Conservation (phyloP, 1,140 invertebrate species). For the Calliopsis andreniformis region DNA sequence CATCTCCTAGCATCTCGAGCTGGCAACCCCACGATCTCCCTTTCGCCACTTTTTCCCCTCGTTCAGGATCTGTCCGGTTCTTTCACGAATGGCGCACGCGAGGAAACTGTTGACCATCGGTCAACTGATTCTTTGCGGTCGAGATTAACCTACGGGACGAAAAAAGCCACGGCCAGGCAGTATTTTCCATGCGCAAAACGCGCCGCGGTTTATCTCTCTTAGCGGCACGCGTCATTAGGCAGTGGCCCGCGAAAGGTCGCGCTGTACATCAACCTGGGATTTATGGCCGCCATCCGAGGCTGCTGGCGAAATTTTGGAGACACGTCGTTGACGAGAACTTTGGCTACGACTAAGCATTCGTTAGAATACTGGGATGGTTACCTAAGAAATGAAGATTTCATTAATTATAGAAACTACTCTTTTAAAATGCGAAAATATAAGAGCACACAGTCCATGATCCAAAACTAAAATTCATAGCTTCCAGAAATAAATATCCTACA, state of each 20-base stretch:
- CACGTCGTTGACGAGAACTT: neutral
- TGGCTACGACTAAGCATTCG: too few relatives aligned
- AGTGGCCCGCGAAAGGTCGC: conserved; percentile 4
- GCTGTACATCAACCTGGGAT: neutral
- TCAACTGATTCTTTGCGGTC: conserved; percentile 18
- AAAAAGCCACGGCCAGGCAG: conserved; percentile 4
- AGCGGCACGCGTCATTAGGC: conserved; percentile 39
- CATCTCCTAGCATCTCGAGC: too few relatives aligned
- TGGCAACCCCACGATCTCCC: too few relatives aligned
- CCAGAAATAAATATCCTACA: too few relatives aligned
- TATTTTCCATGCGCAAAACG: conserved; percentile 14
- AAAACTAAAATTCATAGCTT: too few relatives aligned
- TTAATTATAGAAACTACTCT: too few relatives aligned
- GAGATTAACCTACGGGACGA: conserved; percentile 14
- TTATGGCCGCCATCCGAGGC: neutral
- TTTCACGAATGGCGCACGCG: neutral
- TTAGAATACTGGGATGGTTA: too few relatives aligned
- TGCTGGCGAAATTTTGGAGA: neutral
- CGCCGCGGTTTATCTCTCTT: conserved; percentile 33
- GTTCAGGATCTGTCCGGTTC: neutral
- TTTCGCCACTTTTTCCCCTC: neutral
- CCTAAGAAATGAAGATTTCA: too few relatives aligned
- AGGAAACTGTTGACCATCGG: too few relatives aligned
- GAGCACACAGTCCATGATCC: too few relatives aligned
- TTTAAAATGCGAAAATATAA: too few relatives aligned